phyloP scores from a whole-genome alignment of 2,888 invertebrate genomes.

The Pammene aurita region DNA sequence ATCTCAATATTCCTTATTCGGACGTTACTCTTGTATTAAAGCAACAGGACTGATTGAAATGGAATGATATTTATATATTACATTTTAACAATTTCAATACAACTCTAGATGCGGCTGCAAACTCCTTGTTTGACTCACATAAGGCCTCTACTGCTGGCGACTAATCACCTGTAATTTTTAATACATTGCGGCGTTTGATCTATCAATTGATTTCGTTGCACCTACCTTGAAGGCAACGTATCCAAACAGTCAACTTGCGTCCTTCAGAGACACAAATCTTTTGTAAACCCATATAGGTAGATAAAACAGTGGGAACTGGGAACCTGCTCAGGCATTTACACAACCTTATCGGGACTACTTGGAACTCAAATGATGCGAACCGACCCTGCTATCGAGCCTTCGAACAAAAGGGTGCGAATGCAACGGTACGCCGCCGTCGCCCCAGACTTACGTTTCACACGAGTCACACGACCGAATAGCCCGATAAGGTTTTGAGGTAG shows the following conservation, averaged over 20 bases:
- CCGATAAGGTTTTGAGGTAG: slow-evolving; percentile 45
- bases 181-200: no score
- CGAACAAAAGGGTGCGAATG: slow-evolving; percentile 61
- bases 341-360: slow-evolving; percentile 67
- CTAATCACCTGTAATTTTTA: no score
- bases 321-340: slow-evolving; percentile 56
- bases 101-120: no score
- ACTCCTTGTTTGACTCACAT: no score
- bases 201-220: no score
- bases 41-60: no score
- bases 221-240: no score
- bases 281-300: slow-evolving; percentile 18
- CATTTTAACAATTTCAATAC: no score
- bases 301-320: slow-evolving; percentile 49
- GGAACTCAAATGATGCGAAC: slow-evolving; percentile 60
- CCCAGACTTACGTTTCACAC: slow-evolving; percentile 55
- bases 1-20: no score
- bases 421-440: slow-evolving; percentile 57
- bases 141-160: no score
- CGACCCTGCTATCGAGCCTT: slow-evolving; percentile 44
- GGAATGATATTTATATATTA: no score
- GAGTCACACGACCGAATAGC: slow-evolving; percentile 43
- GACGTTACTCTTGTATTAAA: no score
- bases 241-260: neutral
- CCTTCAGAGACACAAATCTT: neutral